Evolutionary conservation across 2,797 vertebrate genomes (phyloP), one percentile per base, ranked within the genome.

Genomic region (Coluber constrictor): DNA sequence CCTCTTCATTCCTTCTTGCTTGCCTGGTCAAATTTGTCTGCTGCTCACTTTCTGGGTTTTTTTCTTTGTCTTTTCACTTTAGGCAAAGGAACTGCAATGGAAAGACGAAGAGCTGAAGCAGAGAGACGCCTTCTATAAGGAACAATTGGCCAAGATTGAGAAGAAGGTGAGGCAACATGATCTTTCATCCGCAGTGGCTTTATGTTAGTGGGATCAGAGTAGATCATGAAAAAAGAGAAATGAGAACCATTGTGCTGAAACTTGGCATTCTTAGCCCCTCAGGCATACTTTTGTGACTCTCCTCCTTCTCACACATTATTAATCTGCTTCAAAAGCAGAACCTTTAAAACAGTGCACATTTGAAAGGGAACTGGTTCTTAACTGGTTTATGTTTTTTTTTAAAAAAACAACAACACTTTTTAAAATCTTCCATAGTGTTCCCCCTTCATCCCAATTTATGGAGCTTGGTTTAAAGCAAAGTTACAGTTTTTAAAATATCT

Each of bases 101-200:
- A 98, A 98, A 95, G 98, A 99, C 92, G 96, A 96, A 7, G 98
- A 99, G 96, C 94, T 99, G 96, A 98, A 97, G 94, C 96, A 95
- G 0, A 97, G 98, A 86, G 98, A 98, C 7, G 94, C 96, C 90
- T 99, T 99, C 97, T 99, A 98, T 93, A 98, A 98, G 96, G 99
- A 99, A 95, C 99, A 99, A 96, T 94, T 99, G 97, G 96, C 97
- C 91, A 98, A 97, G 93, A 98, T 99, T 92, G 98, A 99, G 96
- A 98, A 96, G 96, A 98, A 98, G 99, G 99, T 99, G 96, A 95
- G 96, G n/a, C 10, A 6, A 0, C 25, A 18, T n/a, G 94, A 12
- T 11, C 93, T 92, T 88, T 66, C 63, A 10, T 87, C 94, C 93
- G 18, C 10, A 56, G 0, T n/a, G 51, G 29, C 86, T 90, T 20